Base-by-base conservation (phyloP, 2,797 vertebrate species). In the Anolis apletophallus region DNA sequence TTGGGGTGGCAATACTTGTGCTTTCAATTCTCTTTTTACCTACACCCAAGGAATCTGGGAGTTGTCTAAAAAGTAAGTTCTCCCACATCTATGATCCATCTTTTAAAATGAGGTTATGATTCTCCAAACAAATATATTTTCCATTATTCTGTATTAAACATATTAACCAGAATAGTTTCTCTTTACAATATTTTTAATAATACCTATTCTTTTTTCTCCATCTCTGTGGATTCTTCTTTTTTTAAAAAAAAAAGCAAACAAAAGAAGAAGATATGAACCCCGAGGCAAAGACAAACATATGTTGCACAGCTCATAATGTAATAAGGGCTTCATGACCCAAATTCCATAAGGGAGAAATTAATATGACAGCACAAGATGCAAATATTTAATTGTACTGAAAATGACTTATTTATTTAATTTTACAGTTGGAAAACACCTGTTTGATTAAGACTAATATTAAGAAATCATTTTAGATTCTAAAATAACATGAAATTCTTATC, bases 131-230 rank as follows among this genome's bases (percentile, higher is more conserved):
- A 32, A 11, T 50, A 50, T 14, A 80, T 83, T 46, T 14, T 89
- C 26, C 16, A 75, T 13, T 1, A 54, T 36, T 73, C 87, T 0
- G 36, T 40, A 1, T 61, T 57, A 59, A 82, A 85, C 23, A 0
- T 0, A 0, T 84, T 81, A 2, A 61, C 88, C 3, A n/a, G 11
- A 54, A 13, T 85, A 64, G 57, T 88, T 19, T 7, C 10, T 81
- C 46, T 68, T 88, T 84, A 54, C 10, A 86, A 85, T 86, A 83
- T 32, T 64, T n/a, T 32, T 82, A 87, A 3, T 17, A 32, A 85
- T 34, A 0, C 5, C 7, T 8, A 13, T 75, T 1, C 1, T 14
- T 64, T 19, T 86, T 76, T 5, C 61, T 78, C 17, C 17, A 3
- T 32, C 46, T 87, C 3, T 36, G 17, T 36, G 1, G 17, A 0